These are phyloP conservation scores for Noturus placidus DNA, from an alignment of 2,113 vertebrate genomes.

Conservation along the genomic window DNA sequence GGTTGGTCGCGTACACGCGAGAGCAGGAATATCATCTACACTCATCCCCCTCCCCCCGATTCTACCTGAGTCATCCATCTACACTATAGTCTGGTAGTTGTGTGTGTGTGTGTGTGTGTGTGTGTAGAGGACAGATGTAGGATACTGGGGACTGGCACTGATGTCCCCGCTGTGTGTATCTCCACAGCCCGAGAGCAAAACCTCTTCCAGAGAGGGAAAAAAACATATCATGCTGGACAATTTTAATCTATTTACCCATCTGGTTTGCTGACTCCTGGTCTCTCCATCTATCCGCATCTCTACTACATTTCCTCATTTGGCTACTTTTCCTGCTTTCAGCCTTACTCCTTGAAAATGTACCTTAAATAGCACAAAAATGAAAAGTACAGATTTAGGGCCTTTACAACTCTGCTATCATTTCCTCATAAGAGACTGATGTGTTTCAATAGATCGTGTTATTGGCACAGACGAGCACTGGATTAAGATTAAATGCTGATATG, in stretches of 20 bases:
- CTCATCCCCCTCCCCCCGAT: not conserved
- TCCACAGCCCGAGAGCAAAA: slow-evolving; percentile 18
- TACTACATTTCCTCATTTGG: not conserved
- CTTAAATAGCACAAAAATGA: not conserved
- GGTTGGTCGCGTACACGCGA: slow-evolving; percentile 17
- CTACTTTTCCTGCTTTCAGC: not conserved
- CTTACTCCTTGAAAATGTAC: not conserved
- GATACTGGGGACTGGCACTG: slow-evolving; percentile 32
- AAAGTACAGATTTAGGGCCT: not conserved
- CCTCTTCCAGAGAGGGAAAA: slow-evolving; percentile 2
- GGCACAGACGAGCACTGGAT: not conserved
- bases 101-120: slow-evolving; percentile 15
- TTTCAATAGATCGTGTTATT: not conserved
- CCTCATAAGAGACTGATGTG: not conserved
- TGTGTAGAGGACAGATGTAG: slow-evolving; percentile 37
- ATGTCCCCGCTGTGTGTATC: slow-evolving; percentile 23
- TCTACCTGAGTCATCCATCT: slow-evolving; percentile 46
- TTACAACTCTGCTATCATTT: not conserved
- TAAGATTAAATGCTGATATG: not conserved
- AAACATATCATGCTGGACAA: slow-evolving; percentile 15
- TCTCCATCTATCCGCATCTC: not conserved
- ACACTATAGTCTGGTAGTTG: not conserved
- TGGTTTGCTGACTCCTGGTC: not conserved
- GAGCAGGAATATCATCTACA: slow-evolving; percentile 25
- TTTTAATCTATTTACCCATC: slow-evolving; percentile 9